Percentiles rank a stretch among this genome's conserved stretches.
Conservation (phyloP, 2,113 vertebrate genomes). For the Brachirus orientalis region DNA sequence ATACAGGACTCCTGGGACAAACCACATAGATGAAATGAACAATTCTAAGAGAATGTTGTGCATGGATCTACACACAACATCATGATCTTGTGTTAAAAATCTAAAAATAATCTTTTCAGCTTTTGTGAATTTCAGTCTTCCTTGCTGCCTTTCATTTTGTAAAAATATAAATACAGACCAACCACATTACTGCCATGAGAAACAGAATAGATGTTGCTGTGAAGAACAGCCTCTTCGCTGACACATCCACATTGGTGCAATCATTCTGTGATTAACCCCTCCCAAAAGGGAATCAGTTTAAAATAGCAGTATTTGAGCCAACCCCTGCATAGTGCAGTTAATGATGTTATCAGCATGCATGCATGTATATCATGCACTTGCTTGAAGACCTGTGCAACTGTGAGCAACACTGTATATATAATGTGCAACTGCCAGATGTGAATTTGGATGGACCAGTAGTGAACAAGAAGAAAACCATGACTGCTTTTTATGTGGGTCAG, state of each 20-base stretch:
- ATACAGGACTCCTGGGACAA: constrained; percentile 51
- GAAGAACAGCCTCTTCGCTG: constrained; percentile 22
- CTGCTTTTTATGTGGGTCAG: constrained; percentile 81
- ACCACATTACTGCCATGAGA: background rate
- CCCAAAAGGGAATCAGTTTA: constrained; percentile 1
- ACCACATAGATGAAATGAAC: constrained; percentile 49
- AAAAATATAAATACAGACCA: constrained; percentile 15
- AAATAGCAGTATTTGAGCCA: constrained; percentile 9
- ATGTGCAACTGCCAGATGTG: constrained; percentile 22
- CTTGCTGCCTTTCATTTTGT: constrained; percentile 26
- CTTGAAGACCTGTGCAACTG: constrained; percentile 25
- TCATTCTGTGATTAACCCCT: constrained; percentile 13
- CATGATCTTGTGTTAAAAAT: constrained; percentile 28
- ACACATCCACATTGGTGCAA: constrained; percentile 9
- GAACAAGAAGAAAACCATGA: constrained; percentile 55
- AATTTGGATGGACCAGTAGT: constrained; percentile 49
- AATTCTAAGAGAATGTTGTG: constrained; percentile 39
- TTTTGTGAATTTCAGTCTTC: constrained; percentile 5
- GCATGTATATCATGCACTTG: constrained; percentile 7
- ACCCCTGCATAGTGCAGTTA: constrained; percentile 14
- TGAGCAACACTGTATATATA: constrained; percentile 25
- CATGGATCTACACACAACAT: constrained; percentile 18
- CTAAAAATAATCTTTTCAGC: constrained; percentile 36
- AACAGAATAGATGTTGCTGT: constrained; percentile 10
- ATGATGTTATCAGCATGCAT: constrained; percentile 13